A percentile compares a stretch with the other conserved stretches of the same genome.
These are phyloP conservation scores for Aelia acuminata DNA, from an alignment of 2,888 invertebrate genomes.

Conservation along the genomic window DNA sequence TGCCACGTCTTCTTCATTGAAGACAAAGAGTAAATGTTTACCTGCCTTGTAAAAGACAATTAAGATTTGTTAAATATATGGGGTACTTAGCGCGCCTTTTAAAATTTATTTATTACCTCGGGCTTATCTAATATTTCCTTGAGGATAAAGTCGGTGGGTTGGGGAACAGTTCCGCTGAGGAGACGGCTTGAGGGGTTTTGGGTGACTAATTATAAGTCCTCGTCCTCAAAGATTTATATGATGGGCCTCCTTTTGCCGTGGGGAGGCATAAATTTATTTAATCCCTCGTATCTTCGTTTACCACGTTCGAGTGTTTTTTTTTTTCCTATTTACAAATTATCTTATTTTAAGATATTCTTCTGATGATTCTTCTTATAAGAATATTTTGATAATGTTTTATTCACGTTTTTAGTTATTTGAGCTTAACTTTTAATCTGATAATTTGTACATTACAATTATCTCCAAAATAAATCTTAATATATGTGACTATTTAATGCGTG, in stretches of 20 bases:
- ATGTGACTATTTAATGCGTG: too few species aligned
- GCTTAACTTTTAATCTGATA: too few species aligned
- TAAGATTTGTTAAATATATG: neutral
- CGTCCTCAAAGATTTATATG: conserved; percentile 6
- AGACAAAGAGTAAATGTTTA: neutral
- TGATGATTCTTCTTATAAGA: neutral
- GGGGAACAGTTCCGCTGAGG: neutral
- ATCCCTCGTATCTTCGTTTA: neutral
- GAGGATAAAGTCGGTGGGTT: neutral
- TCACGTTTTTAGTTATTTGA: too few species aligned
- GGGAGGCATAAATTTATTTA: neutral
- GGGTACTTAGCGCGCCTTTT: neutral
- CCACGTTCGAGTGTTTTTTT: neutral
- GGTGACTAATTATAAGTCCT: conserved; percentile 27
- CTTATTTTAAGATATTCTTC: too few species aligned
- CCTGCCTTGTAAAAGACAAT: neutral
- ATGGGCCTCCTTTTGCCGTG: neutral
- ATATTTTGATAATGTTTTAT: too few species aligned
- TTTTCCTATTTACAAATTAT: neutral
- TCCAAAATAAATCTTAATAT: too few species aligned
- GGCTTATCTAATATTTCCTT: conserved; percentile 38
- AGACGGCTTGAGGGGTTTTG: neutral
- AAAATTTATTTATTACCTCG: neutral
- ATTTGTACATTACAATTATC: too few species aligned
- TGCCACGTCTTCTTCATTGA: too few species aligned